phyloP scores from a whole-genome alignment of 2,113 vertebrate genomes.

The Pterocles orientalis region DNA sequence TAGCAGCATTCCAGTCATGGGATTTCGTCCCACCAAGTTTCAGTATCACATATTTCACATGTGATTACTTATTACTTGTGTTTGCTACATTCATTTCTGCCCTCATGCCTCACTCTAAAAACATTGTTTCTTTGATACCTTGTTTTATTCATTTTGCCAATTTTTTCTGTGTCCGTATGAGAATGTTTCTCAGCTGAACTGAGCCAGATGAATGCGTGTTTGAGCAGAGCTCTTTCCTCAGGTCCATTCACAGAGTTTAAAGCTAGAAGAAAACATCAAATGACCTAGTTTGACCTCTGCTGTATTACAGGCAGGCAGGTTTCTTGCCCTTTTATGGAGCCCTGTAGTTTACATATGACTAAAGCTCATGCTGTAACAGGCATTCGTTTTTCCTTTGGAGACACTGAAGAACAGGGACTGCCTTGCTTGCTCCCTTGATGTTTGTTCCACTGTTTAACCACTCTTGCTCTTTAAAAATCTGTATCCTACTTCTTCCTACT shows the following conservation, averaged over 20 bases:
- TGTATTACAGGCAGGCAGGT: not conserved
- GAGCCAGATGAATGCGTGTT: not conserved
- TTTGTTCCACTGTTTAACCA: not conserved
- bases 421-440: accelerated
- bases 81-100: not conserved
- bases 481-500: not conserved
- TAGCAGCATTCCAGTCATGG: too few species aligned
- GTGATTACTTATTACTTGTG: not conserved
- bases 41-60: not conserved
- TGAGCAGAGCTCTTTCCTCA: not conserved
- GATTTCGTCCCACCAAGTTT: too few species aligned
- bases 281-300: not conserved
- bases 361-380: not conserved
- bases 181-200: not conserved
- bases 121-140: not conserved
- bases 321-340: not conserved
- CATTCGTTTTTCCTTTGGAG: not conserved
- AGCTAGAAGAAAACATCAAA: not conserved
- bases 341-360: not conserved
- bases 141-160: not conserved
- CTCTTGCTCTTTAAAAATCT: not conserved
- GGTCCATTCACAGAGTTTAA: not conserved
- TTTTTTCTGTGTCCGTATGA: not conserved
- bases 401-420: not conserved
- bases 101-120: not conserved